Conservation (phyloP, 2,113 vertebrate species). For the Strigops habroptila region DNA sequence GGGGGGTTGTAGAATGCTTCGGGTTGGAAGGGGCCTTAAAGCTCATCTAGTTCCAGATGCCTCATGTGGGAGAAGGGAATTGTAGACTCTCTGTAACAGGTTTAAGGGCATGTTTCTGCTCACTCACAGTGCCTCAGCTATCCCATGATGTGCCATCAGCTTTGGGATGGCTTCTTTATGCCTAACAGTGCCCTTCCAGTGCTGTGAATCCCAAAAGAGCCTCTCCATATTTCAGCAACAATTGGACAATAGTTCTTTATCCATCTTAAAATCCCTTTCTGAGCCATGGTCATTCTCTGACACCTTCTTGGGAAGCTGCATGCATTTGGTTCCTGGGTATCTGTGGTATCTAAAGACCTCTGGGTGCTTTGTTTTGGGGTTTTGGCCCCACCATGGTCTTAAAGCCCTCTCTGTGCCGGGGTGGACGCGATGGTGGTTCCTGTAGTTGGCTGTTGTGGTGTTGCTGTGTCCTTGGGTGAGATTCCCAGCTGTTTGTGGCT, state of each 20-base stretch:
- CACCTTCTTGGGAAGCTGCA: not conserved
- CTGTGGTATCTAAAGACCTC: too few species aligned
- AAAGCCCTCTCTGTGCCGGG: accelerated
- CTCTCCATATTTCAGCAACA: accelerated
- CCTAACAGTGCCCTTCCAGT: not conserved
- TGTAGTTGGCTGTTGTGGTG: not conserved
- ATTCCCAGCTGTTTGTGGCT: not conserved
- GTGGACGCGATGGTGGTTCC: not conserved
- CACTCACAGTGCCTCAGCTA: not conserved
- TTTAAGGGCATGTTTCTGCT: not conserved
- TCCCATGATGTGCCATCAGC: not conserved
- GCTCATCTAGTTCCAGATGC: not conserved
- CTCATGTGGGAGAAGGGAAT: not conserved
- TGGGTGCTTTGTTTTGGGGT: not conserved
- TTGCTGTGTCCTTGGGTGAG: not conserved
- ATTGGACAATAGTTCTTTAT: not conserved
- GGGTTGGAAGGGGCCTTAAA: not conserved
- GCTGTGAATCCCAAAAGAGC: not conserved
- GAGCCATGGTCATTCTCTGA: accelerated
- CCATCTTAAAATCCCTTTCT: not conserved
- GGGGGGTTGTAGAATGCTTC: not conserved
- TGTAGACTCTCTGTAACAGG: too few species aligned
- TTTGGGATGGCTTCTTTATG: not conserved
- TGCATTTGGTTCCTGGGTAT: not conserved
- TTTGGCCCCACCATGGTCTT: not conserved